Base-by-base conservation (phyloP, 2,888 invertebrate genomes). In the Aplocera efformata region DNA sequence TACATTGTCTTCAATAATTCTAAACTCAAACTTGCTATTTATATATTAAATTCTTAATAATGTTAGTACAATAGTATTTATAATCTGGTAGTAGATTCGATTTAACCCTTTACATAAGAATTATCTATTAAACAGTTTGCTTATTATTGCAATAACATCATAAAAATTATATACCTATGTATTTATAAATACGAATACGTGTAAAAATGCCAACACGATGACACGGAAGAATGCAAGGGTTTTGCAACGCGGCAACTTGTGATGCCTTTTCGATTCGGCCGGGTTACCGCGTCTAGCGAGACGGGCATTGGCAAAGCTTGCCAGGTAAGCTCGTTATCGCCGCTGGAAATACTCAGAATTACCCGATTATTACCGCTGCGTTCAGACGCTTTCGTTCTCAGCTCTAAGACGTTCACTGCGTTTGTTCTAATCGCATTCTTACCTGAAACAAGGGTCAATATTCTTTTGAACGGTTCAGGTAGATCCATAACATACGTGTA, bases 321-420 rank as follows among this genome's bases (percentile, higher is more conserved):
- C 49, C 62, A 60, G 65, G 68, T 74, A 71, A 58, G 60, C 56
- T 64, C 32, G 61, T 74, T 78, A 75, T 75, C 73, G 74, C 62
- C 56, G 42, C 53, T 48, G 63, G 67, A 55, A 63, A 70, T 72
- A 72, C 71, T 64, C 48, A 59, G 74, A 72, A 69, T 59, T 41
- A 40, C 45, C 34, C 41, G 46, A 48, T 54, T 50, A 46, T 48
- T 46, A 37, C 48, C 43, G 25, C 33, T 8, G 40, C 51, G 39
- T 39, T 39, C 39, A 30, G 22, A 34, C 38, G 45, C 41, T 36
- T 44, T 45, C 44, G 42, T 50, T 50, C 45, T 29, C 41, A 46
- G 35, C 32, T 31, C 31, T 42, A 17, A 17, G 23, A 26, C n/a
- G 3, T 11, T 39, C 27, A n/a, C 7, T 27, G 29, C 10, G 10